phyloP scores from a whole-genome alignment of 1,140 invertebrate genomes.

The Sweltsa coloradensis region DNA sequence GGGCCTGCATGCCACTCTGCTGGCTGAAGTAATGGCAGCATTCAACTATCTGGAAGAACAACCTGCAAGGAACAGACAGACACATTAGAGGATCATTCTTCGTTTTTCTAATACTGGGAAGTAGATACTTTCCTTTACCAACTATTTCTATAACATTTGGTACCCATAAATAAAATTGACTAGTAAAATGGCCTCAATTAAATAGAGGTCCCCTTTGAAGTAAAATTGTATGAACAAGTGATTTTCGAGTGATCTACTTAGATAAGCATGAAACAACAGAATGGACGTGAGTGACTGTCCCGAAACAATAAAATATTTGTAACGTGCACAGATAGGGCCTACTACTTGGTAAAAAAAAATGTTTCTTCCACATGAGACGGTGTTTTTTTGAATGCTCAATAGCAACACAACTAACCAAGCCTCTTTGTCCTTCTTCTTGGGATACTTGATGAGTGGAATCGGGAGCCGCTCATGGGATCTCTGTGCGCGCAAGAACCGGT shows the following conservation, averaged over 20 bases:
- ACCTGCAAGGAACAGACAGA: conserved; percentile 31
- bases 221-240: no score
- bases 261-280: no score
- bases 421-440: conserved; percentile 52
- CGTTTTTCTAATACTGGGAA: conserved; percentile 7
- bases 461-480: conserved; percentile 60
- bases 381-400: neutral
- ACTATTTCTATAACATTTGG: no score
- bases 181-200: no score
- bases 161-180: no score
- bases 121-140: no score
- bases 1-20: conserved; percentile 38
- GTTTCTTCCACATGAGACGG: neutral
- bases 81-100: conserved; percentile 6
- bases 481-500: conserved; percentile 68
- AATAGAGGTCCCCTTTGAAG: no score
- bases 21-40: conserved; percentile 54
- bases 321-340: no score
- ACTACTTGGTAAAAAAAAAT: no score
- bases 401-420: conserved; percentile 33
- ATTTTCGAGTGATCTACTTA: no score
- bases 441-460: conserved; percentile 59
- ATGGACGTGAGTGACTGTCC: no score
- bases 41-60: conserved; percentile 54
- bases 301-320: no score